phyloP scores from a whole-genome alignment of 2,113 vertebrate genomes.

The Tetrax tetrax region DNA sequence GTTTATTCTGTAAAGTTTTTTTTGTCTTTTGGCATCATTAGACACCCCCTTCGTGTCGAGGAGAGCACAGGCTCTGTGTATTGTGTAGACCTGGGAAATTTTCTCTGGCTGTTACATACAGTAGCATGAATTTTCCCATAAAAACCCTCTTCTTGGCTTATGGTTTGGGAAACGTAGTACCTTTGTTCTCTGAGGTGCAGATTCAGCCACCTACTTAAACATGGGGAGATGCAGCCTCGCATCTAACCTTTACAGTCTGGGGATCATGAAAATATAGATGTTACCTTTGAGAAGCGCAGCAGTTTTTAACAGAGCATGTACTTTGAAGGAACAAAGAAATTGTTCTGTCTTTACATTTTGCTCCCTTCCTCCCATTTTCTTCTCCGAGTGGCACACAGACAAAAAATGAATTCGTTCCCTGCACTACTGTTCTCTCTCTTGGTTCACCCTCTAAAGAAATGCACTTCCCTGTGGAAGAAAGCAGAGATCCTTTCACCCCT shows the following conservation, averaged over 20 bases:
- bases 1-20: not conserved
- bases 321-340: not conserved
- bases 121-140: not conserved
- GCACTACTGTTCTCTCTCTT: not conserved
- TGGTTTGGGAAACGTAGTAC: not conserved
- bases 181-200: not conserved
- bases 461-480: accelerated
- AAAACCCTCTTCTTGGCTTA: not conserved
- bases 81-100: not conserved
- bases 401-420: not conserved
- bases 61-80: not conserved
- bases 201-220: not conserved
- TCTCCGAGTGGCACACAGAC: not conserved
- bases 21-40: not conserved
- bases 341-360: not conserved
- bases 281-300: not conserved
- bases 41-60: not conserved
- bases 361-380: not conserved
- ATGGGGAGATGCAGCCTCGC: not conserved
- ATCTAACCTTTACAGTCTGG: not conserved
- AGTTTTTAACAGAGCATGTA: not conserved
- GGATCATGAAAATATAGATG: not conserved
- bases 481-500: not conserved
- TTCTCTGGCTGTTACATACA: not conserved
- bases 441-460: not conserved